Percentiles rank a stretch among this genome's conserved stretches.
These are phyloP conservation scores for Emys orbicularis DNA, from an alignment of 2,797 vertebrate genomes.

Conservation along the genomic window DNA sequence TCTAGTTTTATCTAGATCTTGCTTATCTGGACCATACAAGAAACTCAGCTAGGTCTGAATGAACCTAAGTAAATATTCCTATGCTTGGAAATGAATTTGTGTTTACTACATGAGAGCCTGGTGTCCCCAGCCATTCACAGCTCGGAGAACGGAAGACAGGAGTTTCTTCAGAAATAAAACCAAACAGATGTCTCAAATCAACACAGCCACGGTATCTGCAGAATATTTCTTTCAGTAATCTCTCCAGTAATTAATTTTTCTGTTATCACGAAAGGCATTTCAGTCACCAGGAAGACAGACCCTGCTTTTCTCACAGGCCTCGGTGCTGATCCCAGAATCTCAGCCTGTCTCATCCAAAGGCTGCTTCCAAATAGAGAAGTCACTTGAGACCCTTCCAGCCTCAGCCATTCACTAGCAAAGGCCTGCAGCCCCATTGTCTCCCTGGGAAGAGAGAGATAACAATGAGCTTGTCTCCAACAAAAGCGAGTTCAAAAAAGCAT, in stretches of 20 bases:
- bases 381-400: not conserved
- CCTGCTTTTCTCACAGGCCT: not conserved
- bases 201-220: not conserved
- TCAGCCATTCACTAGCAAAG: not conserved
- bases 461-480: not conserved
- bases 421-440: not conserved
- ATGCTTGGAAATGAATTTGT: slow-evolving; percentile 40
- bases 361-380: not conserved
- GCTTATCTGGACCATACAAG: slow-evolving; percentile 14
- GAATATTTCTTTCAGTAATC: slow-evolving; percentile 22
- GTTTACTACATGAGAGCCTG: slow-evolving; percentile 57
- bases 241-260: slow-evolving; percentile 57
- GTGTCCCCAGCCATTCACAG: slow-evolving; percentile 22
- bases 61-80: slow-evolving; percentile 15
- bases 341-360: not conserved
- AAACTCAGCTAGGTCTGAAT: slow-evolving; percentile 27
- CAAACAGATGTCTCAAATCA: slow-evolving; percentile 34
- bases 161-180: slow-evolving; percentile 17
- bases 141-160: slow-evolving; percentile 13
- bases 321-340: not conserved
- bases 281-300: not conserved
- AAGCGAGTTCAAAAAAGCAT: not conserved
- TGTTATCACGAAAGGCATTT: slow-evolving; percentile 43
- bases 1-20: slow-evolving; percentile 42
- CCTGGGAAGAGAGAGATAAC: not conserved